A percentile compares a stretch with the other conserved stretches of the same genome.
Evolutionary conservation across 2,888 invertebrate species (phyloP).

Genomic region (Sinotaia quadrata): DNA sequence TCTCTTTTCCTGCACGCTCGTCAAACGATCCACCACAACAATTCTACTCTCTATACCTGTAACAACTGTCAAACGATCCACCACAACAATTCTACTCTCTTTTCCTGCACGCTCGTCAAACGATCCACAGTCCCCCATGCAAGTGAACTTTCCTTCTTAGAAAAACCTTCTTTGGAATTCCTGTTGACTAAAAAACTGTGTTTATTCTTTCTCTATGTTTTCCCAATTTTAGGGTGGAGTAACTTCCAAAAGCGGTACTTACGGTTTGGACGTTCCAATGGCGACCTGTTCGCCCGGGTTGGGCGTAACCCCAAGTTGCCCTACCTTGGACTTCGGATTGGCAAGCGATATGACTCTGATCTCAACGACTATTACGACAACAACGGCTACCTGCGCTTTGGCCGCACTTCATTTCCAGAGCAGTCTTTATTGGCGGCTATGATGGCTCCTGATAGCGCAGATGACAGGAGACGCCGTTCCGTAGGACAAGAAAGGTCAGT

Average conservation of each 20-base stretch:
- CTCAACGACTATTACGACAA: slow-evolving; percentile 17
- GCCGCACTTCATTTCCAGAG: slow-evolving; percentile 11
- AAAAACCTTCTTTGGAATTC: too few species aligned
- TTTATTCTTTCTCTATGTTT: too few species aligned
- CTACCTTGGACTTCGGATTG: background rate
- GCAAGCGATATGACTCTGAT: slow-evolving; percentile 7
- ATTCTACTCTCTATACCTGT: too few species aligned
- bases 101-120: too few species aligned
- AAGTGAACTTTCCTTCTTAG: too few species aligned
- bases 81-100: too few species aligned
- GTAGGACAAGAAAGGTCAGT: background rate
- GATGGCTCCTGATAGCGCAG: background rate
- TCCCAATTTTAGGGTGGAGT: slow-evolving; percentile 11
- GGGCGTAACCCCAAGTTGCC: slow-evolving; percentile 13
- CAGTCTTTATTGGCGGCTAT: background rate
- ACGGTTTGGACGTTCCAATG: slow-evolving; percentile 50
- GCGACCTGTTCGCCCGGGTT: slow-evolving; percentile 39
- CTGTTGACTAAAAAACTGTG: too few species aligned
- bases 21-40: too few species aligned
- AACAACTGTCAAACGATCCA: too few species aligned
- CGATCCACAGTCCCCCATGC: too few species aligned
- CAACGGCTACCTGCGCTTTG: slow-evolving; percentile 29
- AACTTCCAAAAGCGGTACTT: slow-evolving; percentile 51
- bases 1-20: too few species aligned
- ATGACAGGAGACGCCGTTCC: slow-evolving; percentile 11